Base-by-base conservation (phyloP, 2,113 vertebrate genomes). In the Lutjanus erythropterus region DNA sequence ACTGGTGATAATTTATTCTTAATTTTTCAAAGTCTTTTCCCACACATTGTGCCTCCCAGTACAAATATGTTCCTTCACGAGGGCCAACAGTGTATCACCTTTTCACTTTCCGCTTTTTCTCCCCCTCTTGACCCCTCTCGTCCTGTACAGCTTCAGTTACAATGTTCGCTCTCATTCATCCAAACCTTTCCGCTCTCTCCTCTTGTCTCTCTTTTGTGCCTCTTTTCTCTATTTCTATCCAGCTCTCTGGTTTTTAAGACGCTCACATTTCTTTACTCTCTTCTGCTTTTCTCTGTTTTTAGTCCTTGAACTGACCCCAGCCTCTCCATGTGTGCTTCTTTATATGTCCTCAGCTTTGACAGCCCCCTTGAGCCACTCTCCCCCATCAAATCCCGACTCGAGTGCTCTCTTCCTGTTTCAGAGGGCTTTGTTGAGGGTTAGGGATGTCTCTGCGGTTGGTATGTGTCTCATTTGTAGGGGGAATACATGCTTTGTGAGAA, bases 381-480 rank as follows among this genome's bases (percentile, higher is more conserved):
- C 39, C 55, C 55, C 74, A 68, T 86, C 86, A 84, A 88, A 88
- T 72, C 71, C 64, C 0, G 1, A 60, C 68, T 89, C 55, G 69
- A 92, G 93, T 82, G 84, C 77, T 83, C 82, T 86, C 65, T 87
- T 91, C 83, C 85, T 90, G 85, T 84, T 90, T 77, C 59, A 53
- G 70, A 71, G 66, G 78, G 75, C 80, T 82, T 74, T 39, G 23
- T 47, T 64, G 47, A 78, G 78, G 69, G 55, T 72, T 53, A 55
- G 80, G 75, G 53, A 66, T 68, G 77, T 69, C 31, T 87, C 64
- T 77, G 80, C 14, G 21, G 60, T 79, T 39, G 81, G 70, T 79
- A 39, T 79, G 75, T 72, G 72, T 70, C 70, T 80, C 75, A 42
- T 83, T 85, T 80, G 18, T 47, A 75, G 35, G 16, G 49, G 35